Base-by-base conservation (phyloP, 1,140 invertebrate genomes). In the Thereuonema tuberculata region DNA sequence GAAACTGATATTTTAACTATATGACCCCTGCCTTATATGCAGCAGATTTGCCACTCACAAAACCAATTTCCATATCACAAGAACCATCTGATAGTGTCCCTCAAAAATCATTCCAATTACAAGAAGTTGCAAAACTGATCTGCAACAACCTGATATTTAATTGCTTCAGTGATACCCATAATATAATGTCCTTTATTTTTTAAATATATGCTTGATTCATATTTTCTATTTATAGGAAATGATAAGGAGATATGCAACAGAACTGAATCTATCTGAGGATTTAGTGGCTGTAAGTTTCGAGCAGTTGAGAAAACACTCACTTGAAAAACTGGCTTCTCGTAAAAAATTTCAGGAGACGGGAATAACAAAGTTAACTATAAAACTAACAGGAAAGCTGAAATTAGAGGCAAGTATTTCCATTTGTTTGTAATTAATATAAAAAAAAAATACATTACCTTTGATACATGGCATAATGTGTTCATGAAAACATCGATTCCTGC, bases 271-370 rank as follows among this genome's bases (percentile, higher is more conserved):
- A n/a, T 66, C 75, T 1, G 59, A 67, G 20, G 72, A 76, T 1
- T 65, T 71, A 14, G 78, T 84, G 31, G 68, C 76, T 14, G 67
- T 69, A 47, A 77, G 77, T 1, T 63, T 87, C 3, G 75, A 72
- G 53, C 75, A 81, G 60, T 69, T 88, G 1, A 81, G 87, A 69
- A 66, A 73, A 1, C 82, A 85, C 72, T 83, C 86, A 0, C 59
- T 86, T 1, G 78, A 84, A 48, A 81, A 84, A 65, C 70, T 84
- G 1, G 79, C 79, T 55, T 80, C 84, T 37, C 75, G 79, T 63
- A 74, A 79, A 46, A 72, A 77, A 49, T 83, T 80, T 65, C 72
- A 80, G 61, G 77, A 81, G 63, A 82, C 81, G 1, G 85, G 85
- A 28, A 65, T 80, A 55, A 82, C 83, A 2, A 80, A 78, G 3